phyloP scores from a whole-genome alignment of 2,797 vertebrate genomes.

The Urosaurus nigricauda region DNA sequence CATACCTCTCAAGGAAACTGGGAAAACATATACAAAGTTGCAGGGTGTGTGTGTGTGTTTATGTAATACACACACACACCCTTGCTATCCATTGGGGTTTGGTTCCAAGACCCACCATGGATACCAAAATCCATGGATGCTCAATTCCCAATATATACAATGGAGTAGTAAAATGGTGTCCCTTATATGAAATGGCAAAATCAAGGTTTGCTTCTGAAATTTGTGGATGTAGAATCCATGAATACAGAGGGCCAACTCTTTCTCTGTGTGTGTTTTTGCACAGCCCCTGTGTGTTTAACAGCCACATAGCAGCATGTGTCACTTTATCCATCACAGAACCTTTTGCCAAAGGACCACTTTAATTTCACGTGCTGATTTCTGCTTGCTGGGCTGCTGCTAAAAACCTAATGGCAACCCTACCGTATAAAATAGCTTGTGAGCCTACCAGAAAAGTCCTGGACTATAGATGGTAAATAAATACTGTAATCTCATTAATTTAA shows the following conservation, averaged over 20 bases:
- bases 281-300: not conserved
- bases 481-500: slow-evolving; percentile 10
- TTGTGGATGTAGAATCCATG: too few relatives aligned
- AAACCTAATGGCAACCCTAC: not conserved
- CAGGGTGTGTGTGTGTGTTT: too few relatives aligned
- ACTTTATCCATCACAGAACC: not conserved
- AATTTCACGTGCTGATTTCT: not conserved
- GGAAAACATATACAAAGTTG: not conserved
- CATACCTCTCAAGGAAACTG: not conserved
- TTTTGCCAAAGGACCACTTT: not conserved
- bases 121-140: too few relatives aligned
- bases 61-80: too few relatives aligned
- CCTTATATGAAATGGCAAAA: too few relatives aligned
- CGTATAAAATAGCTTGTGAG: not conserved
- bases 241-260: too few relatives aligned
- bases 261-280: too few relatives aligned
- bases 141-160: too few relatives aligned
- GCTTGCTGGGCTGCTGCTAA: not conserved
- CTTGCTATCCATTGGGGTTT: too few relatives aligned
- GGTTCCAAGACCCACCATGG: too few relatives aligned
- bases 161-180: too few relatives aligned
- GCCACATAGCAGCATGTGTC: not conserved
- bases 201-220: too few relatives aligned
- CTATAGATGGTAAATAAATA: not conserved
- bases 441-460: not conserved